Evolutionary conservation across 92 coral and sea anemone species (phyloP), one percentile per base, ranked within the genome.

Genomic region (Heteractis magnifica): DNA sequence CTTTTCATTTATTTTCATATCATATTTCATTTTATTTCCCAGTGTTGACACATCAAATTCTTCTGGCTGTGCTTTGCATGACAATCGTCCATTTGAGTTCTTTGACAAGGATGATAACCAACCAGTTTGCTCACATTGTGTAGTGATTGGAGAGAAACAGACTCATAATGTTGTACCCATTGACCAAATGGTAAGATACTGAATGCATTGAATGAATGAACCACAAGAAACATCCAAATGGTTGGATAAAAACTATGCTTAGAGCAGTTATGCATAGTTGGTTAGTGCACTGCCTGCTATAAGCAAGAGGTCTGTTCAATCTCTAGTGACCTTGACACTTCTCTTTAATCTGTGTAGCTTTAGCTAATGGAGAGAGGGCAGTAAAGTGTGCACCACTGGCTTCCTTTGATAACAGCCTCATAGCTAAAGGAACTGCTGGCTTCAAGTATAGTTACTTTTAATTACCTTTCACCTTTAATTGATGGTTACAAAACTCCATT

Each of bases 111-210:
- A 93, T 56, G 91, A 77, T 2, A 87, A 85, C 49, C 90, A 85
- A 87, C 95, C 94, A 50, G 90, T 97, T 16, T 97, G 99, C 84
- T 89, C 98, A 60, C 95, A 92, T 79, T 97, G 99, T 94, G 94
- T 91, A 10, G 97, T 97, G 21, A 56, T 79, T 56, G 95, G 94
- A 10, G 93, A 92, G 44, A 81, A 89, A 60, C 93, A 96, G 52
- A 90, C 84, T 6, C 97, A 92, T 62, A 78, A 91, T 18, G 75
- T 94, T 26, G 92, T 92, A 8, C 98, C 99, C 1, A 81, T 90
- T 13, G 75, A 88, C 20, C 93, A 92, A 49, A 85, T 96, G 89
- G 97, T 93, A 56, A 86, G 94, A 21, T 10, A 68, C 12, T 68
- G 49, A 62, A 18, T 62, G 70, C 18, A 62, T n/a, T 62, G 26